Evolutionary conservation across 1,140 invertebrate species (phyloP), one percentile per base, ranked within the genome.

Genomic region (Trichonephila clavata): DNA sequence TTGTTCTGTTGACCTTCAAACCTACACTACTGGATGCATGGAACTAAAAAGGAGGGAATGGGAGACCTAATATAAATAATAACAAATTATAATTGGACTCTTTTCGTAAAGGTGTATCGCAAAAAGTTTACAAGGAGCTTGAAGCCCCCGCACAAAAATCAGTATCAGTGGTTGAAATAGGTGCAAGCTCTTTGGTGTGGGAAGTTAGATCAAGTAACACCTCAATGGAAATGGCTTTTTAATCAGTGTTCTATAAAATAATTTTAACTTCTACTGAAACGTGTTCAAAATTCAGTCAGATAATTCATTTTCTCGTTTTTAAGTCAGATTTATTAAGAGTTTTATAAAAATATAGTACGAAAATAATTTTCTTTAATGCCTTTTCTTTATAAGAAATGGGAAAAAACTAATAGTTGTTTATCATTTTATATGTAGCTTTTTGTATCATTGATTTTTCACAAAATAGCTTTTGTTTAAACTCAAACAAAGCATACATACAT

Each of bases 1-100:
- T 77, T 77, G 68, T 77, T 77, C 68, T 20, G 32, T 24, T 77
- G 68, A 39, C 68, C 68, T 77, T 77, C 24, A 77, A 77, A 16
- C 13, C 14, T 18, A 14, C 68, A 32, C 68, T 77, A 14, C 18
- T 32, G 39, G 24, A 32, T 68, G 13, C 21, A 68, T 68, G 3
- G 65, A 4, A 77, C 6, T 21, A 14, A 39, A 39, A 39, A 39
- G 4, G 16, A 27, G 13, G 24, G 68, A 71, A 14, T 16, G 27
- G 5, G 27, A 71, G 27, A 32, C 16, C 4, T 32, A 77, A 77
- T 16, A 13, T 20, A 61, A 61, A 18, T 61, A 61, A 21, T 32
- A 77, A 27, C 39, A 77, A 77, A 77, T 16, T 27, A 32, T 77
- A 77, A 77, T 77, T 24, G 68, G 24, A 14, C 27, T 39, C 7